Percentiles rank a stretch among this genome's conserved stretches.
Evolutionary conservation across 2,797 vertebrate species (phyloP).

Genomic region (Ispidina picta): DNA sequence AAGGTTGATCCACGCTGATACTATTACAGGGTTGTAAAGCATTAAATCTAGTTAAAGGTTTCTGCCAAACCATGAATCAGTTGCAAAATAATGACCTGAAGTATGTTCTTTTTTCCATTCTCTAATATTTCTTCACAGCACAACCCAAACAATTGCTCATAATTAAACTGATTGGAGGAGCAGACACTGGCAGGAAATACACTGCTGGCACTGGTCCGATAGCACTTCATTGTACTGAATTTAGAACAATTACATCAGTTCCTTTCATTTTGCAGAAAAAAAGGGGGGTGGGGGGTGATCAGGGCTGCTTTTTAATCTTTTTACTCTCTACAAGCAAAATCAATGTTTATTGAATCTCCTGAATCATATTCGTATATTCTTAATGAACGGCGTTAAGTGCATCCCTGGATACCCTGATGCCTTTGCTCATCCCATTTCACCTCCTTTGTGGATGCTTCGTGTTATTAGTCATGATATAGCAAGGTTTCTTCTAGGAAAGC

Average conservation of each 20-base stretch:
- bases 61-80: slow-evolving; percentile 85
- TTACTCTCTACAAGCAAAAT: background rate
- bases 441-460: background rate
- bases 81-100: slow-evolving; percentile 75
- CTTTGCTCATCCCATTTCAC: slow-evolving; percentile 1
- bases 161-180: slow-evolving; percentile 81
- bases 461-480: background rate
- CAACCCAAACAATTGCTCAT: slow-evolving; percentile 83
- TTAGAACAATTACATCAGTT: slow-evolving; percentile 79
- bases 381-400: background rate
- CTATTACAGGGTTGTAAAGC: slow-evolving; percentile 73
- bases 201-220: slow-evolving; percentile 64
- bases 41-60: slow-evolving; percentile 76
- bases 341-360: slow-evolving; percentile 50
- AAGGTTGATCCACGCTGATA: slow-evolving; percentile 75
- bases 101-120: slow-evolving; percentile 83
- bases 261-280: slow-evolving; percentile 69
- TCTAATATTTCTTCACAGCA: slow-evolving; percentile 81
- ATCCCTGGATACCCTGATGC: background rate
- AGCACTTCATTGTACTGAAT: slow-evolving; percentile 74
- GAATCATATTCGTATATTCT: slow-evolving; percentile 20
- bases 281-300: background rate
- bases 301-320: background rate
- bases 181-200: slow-evolving; percentile 79
- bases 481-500: background rate